phyloP scores from a whole-genome alignment of 2,888 invertebrate genomes.

The Trachelus stipa region DNA sequence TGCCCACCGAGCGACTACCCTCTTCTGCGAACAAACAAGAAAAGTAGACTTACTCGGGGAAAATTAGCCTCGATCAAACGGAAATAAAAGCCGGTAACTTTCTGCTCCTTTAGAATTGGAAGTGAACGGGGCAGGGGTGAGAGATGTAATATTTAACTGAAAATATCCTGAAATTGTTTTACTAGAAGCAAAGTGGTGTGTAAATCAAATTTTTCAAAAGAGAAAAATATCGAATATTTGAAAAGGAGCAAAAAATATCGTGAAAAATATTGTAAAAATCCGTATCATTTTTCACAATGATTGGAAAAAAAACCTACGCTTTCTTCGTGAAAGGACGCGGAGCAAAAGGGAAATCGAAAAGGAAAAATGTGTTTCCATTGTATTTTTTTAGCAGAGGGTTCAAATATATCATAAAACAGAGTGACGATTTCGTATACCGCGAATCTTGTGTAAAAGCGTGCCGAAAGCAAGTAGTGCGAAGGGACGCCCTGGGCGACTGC shows the following conservation, averaged over 20 bases:
- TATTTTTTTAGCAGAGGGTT: not conserved
- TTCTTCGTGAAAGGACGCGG: not conserved
- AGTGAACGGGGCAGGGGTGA: accelerated
- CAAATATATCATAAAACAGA: not conserved
- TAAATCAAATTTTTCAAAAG: not conserved
- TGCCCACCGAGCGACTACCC: not conserved
- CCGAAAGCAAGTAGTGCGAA: not conserved
- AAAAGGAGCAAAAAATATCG: not conserved
- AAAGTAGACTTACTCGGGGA: not conserved
- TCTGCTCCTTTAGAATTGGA: not conserved
- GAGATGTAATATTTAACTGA: not conserved
- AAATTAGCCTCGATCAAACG: not conserved
- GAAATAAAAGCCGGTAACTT: not conserved
- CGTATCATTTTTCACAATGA: not conserved
- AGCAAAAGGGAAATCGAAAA: not conserved
- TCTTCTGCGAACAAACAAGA: not conserved
- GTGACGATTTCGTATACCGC: not conserved
- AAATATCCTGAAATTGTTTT: not conserved
- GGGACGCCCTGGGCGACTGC: not conserved
- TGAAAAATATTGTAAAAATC: not conserved
- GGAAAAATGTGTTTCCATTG: not conserved
- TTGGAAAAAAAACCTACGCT: not conserved
- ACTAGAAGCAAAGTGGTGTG: not conserved
- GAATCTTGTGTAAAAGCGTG: not conserved
- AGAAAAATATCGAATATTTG: not conserved